phyloP scores from a whole-genome alignment of 2,888 invertebrate genomes.

The Limnephilus lunatus region DNA sequence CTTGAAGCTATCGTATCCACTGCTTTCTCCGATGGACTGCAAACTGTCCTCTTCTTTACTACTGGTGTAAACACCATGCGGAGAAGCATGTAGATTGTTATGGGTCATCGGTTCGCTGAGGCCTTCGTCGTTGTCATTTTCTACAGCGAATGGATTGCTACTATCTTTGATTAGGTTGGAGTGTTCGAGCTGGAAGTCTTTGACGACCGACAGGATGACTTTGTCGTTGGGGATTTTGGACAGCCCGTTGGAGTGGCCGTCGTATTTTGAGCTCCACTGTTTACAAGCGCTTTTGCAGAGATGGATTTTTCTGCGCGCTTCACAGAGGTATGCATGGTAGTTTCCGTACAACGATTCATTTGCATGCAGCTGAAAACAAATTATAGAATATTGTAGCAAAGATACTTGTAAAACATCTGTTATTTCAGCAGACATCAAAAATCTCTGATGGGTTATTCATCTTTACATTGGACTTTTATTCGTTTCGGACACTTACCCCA shows the following conservation, averaged over 20 bases:
- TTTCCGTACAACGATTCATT: constrained; percentile 86
- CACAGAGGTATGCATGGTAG: constrained; percentile 91
- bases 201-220: constrained; percentile 67
- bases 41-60: constrained; percentile 78
- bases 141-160: constrained; percentile 61
- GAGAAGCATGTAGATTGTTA: constrained; percentile 12
- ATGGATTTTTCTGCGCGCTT: constrained; percentile 88
- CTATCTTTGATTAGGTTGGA: constrained; percentile 66
- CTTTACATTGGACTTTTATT: background rate
- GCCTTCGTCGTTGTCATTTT: constrained; percentile 69
- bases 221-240: constrained; percentile 70
- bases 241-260: constrained; percentile 77
- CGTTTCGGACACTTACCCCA: constrained; percentile 52
- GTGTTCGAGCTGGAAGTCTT: constrained; percentile 67
- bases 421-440: background rate
- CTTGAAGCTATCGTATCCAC: constrained; percentile 86
- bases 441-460: background rate
- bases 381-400: background rate
- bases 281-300: constrained; percentile 85
- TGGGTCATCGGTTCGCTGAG: constrained; percentile 52
- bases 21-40: constrained; percentile 85
- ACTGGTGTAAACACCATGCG: constrained; percentile 15
- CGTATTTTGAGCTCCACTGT: constrained; percentile 89
- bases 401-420: background rate
- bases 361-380: constrained; percentile 72